Conservation (phyloP, 1,140 invertebrate genomes). For the Ceratina japonica region DNA sequence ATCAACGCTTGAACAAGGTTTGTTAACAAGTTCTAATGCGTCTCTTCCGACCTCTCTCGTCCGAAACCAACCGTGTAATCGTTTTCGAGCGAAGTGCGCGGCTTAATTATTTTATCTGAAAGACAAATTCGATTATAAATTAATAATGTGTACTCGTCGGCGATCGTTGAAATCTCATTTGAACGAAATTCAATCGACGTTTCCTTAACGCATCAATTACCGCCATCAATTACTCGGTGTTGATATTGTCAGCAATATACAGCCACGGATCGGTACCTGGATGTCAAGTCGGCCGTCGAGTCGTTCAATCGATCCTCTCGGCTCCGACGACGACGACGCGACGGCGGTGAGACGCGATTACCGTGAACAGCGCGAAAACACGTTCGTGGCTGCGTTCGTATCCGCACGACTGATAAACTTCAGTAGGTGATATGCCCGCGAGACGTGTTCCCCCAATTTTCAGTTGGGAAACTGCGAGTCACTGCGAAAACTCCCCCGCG, state of each 20-base stretch:
- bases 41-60: too few relatives aligned
- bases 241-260: conserved; percentile 1
- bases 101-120: too few relatives aligned
- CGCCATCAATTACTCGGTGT: neutral
- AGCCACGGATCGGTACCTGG: neutral
- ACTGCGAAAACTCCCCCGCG: neutral
- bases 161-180: too few relatives aligned
- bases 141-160: too few relatives aligned
- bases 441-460: conserved; percentile 6
- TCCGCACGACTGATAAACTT: conserved; percentile 10
- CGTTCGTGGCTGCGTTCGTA: conserved; percentile 15
- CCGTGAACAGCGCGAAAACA: conserved; percentile 25
- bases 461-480: neutral
- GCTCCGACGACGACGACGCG: neutral
- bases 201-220: neutral
- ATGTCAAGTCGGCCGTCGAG: conserved; percentile 8
- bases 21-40: too few relatives aligned
- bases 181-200: neutral
- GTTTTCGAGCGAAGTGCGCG: too few relatives aligned
- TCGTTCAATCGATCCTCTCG: conserved; percentile 18
- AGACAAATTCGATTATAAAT: neutral
- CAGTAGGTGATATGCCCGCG: neutral
- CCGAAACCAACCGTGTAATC: too few relatives aligned
- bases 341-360: conserved; percentile 14
- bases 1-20: too few relatives aligned